Evolutionary conservation across 2,113 vertebrate species (phyloP).

Genomic region (Phrynocephalus versicolor): DNA sequence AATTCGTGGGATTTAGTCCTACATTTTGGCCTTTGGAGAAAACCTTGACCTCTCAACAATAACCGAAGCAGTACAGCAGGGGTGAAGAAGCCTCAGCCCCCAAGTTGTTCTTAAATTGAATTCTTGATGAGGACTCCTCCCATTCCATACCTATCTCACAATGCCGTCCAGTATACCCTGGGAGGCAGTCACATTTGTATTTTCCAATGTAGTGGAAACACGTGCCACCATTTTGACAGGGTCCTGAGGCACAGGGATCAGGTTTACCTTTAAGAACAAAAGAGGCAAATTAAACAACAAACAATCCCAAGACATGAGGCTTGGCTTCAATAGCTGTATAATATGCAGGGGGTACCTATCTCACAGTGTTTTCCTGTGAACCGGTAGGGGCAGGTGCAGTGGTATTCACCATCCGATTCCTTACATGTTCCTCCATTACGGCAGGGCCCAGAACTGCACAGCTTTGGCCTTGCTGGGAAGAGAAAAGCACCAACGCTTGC

Average conservation of each 20-base stretch:
- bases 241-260: conserved; percentile 91
- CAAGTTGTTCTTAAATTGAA: background rate
- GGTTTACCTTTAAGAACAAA: conserved; percentile 84
- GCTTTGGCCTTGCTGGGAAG: conserved; percentile 87
- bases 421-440: conserved; percentile 93
- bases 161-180: conserved; percentile 85
- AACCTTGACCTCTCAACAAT: background rate
- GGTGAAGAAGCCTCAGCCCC: background rate
- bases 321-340: accelerated
- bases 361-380: conserved; percentile 96
- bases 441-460: conserved; percentile 88
- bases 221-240: conserved; percentile 93
- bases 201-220: conserved; percentile 99
- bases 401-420: conserved; percentile 85
- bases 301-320: accelerated
- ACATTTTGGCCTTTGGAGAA: background rate
- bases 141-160: conserved; percentile 81
- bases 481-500: background rate
- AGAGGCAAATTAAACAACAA: conserved; percentile 19
- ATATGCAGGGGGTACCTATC: conserved; percentile 79
- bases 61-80: too few relatives aligned
- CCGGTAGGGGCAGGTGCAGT: conserved; percentile 91
- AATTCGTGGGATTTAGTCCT: too few relatives aligned
- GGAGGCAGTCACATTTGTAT: conserved; percentile 95
- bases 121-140: background rate